Base-by-base conservation (phyloP, 2,113 vertebrate species). In the Mustela nigripes region DNA sequence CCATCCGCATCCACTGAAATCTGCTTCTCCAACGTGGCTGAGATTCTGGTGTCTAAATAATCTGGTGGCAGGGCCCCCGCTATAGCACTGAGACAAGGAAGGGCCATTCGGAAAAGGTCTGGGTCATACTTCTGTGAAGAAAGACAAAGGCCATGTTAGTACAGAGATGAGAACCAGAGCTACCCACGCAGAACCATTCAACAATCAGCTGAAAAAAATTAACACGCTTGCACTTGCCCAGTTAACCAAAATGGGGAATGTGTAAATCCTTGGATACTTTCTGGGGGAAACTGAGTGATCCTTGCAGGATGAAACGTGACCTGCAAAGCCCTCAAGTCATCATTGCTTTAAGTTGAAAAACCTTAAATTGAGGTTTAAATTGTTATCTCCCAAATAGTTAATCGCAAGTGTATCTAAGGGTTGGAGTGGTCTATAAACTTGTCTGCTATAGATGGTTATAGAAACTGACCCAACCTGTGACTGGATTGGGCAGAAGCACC, bases 91-190 rank as follows among this genome's bases (percentile, higher is more conserved):
- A 99, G 99, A 98, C 99, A 99, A 88, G 99, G 99, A 98, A 99
- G 99, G 95, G 99, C 99, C 99, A 99, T 99, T 99, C 99, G 99
- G 98, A 99, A 99, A 58, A 99, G 99, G 80, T 99, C 99, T 94
- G 99, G 99, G 74, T 99, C 99, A 79, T 99, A 99, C 98, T 99
- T 99, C 99, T 99, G 99, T 95, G 98, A 98, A 45, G 96, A 96
- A 98, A 98, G 98, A 98, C 97, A 98, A 96, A 98, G 97, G 98
- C 89, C 76, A 82, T 33, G 97, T 98, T 98, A 99, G 97, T 90
- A 95, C 94, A 97, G 94, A 84, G 86, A 95, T 95, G 63, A 96
- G 89, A 98, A 95, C 36, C 58, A 96, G 33, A 96, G 97, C 28
- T 56, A 53, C 5, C 28, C 28, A 0, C 9, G 33, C 60, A 94